phyloP scores from a whole-genome alignment of 1,140 invertebrate species.

The Drosophila kanapiae region DNA sequence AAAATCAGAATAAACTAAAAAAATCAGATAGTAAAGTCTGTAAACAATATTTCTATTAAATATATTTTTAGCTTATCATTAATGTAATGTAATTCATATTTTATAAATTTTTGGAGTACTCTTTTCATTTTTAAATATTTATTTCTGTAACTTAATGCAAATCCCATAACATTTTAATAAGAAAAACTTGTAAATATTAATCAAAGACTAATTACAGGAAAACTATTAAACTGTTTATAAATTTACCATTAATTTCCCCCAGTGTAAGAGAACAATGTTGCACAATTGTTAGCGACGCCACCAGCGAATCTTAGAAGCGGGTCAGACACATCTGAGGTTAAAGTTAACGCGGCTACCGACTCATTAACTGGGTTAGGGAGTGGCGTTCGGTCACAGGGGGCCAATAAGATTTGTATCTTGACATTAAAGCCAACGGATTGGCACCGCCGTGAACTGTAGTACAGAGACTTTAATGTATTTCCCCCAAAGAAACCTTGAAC shows the following conservation, averaged over 20 bases:
- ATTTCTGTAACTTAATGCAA: no score
- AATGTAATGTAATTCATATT: not conserved
- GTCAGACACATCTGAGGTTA: conserved; percentile 50
- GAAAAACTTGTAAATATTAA: no score
- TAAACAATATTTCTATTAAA: not conserved
- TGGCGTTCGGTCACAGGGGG: conserved; percentile 8
- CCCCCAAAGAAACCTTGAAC: conserved; percentile 66
- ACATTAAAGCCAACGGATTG: conserved; percentile 55
- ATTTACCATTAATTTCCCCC: not conserved
- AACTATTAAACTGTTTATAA: not conserved
- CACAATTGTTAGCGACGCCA: conserved; percentile 38
- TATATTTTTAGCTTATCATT: not conserved
- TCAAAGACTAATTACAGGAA: not conserved
- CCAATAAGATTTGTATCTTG: conserved; percentile 47
- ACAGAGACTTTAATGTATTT: conserved; percentile 13
- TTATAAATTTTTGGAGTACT: not conserved
- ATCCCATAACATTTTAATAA: no score
- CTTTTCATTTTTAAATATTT: no score
- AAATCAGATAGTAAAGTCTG: not conserved
- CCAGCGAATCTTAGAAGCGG: conserved; percentile 42
- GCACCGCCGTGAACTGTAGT: conserved; percentile 11
- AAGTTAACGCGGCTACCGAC: conserved; percentile 50
- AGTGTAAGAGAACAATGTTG: conserved; percentile 56
- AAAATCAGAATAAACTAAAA: not conserved
- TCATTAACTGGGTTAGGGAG: conserved; percentile 38